Conservation (phyloP, 1,140 invertebrate species). For the Ruditapes philippinarum region DNA sequence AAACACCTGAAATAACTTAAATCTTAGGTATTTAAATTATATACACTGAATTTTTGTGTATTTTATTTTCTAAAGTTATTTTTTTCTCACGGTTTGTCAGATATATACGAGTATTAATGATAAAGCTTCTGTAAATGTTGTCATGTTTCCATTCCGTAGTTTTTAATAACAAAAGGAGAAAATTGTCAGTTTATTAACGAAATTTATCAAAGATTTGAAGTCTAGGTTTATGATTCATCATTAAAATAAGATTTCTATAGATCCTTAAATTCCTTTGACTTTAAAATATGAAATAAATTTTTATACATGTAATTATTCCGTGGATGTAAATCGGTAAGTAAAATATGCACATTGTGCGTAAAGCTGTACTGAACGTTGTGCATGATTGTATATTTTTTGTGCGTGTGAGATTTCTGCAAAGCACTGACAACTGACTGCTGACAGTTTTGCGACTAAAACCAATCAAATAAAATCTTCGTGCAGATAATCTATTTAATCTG, state of each 20-base stretch:
- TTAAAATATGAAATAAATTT: neutral
- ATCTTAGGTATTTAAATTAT: no score
- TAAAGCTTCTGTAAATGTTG: no score
- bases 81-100: no score
- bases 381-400: constrained; percentile 1
- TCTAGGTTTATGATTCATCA: neutral
- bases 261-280: neutral
- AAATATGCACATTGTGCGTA: neutral
- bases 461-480: no score
- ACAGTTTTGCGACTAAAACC: constrained; percentile 25
- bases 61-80: no score
- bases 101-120: no score
- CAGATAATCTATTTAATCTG: no score
- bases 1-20: no score
- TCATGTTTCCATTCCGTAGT: no score
- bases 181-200: neutral
- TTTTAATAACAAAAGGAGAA: no score
- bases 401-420: constrained; percentile 11
- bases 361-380: neutral
- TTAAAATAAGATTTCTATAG: neutral
- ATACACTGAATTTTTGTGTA: no score
- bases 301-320: neutral
- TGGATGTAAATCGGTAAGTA: constrained; percentile 6
- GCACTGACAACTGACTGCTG: constrained; percentile 31
- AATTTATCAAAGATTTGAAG: neutral